Evolutionary conservation across 2,888 invertebrate species (phyloP).

Genomic region (Pristionchus arcanus): DNA sequence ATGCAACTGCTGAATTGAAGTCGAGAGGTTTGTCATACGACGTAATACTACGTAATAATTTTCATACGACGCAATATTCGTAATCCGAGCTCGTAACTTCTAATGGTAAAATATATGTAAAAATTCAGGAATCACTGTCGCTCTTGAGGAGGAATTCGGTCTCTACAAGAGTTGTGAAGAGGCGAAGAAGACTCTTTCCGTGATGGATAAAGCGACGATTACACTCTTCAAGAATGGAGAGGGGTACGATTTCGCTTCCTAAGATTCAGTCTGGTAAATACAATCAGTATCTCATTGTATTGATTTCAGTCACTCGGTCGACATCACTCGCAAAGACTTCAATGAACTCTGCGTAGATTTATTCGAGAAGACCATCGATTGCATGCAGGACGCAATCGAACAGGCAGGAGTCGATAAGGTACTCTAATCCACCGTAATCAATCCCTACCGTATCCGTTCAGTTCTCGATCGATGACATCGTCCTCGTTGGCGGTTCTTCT

Average conservation of each 20-base stretch:
- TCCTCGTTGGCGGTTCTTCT: slow-evolving; percentile 49
- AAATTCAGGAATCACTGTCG: neutral
- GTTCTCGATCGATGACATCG: slow-evolving; percentile 38
- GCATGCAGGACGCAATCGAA: slow-evolving; percentile 19
- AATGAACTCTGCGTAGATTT: slow-evolving; percentile 42
- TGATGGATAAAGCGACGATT: neutral
- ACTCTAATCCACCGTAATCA: neutral
- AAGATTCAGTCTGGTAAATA: too few species aligned
- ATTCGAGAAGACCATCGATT: slow-evolving; percentile 46
- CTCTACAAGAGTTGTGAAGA: slow-evolving; percentile 10
- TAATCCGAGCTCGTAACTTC: too few species aligned
- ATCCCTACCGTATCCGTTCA: neutral
- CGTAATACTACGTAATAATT: neutral
- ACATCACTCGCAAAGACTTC: slow-evolving; percentile 23
- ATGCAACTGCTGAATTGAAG: slow-evolving; percentile 8
- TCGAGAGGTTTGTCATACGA: neutral
- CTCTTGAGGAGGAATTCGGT: neutral
- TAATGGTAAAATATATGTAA: too few species aligned
- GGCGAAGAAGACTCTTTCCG: neutral
- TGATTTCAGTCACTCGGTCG: neutral
- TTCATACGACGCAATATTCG: too few species aligned
- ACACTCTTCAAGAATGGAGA: slow-evolving; percentile 4
- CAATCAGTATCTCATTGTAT: too few species aligned
- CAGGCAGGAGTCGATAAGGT: slow-evolving; percentile 17
- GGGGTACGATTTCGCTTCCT: neutral